These are phyloP conservation scores for Lepilemur septentrionalis DNA, from an alignment of 2,797 vertebrate genomes.

Conservation along the genomic window DNA sequence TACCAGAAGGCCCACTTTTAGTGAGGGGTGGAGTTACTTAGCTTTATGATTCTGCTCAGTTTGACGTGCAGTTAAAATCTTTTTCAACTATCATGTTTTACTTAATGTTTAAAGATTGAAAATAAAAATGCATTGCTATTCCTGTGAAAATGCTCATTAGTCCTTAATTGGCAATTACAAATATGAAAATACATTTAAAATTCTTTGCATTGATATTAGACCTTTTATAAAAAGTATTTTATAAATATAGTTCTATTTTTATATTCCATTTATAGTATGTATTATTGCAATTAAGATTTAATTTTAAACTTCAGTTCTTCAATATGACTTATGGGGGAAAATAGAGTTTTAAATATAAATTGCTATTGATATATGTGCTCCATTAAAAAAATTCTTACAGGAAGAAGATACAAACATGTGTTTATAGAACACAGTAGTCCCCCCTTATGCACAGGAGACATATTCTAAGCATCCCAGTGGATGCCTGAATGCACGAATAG, in stretches of 20 bases:
- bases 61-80: background rate
- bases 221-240: constrained; percentile 6
- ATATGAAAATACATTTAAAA: background rate
- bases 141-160: constrained; percentile 13
- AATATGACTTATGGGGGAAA: constrained; percentile 32
- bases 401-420: background rate
- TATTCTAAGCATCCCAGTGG: background rate
- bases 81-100: background rate
- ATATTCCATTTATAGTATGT: background rate
- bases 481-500: background rate
- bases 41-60: background rate
- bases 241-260: constrained; percentile 13
- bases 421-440: background rate
- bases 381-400: background rate
- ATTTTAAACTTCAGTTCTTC: constrained; percentile 41
- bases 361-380: background rate
- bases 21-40: background rate
- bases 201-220: background rate
- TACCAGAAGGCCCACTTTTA: background rate
- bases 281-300: background rate
- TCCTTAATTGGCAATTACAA: background rate
- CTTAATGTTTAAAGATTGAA: background rate
- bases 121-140: background rate
- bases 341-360: constrained; percentile 4
- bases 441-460: background rate